Evolutionary conservation across 1,140 invertebrate genomes (phyloP), one percentile per base, ranked within the genome.

Genomic region (Philopotamus ludificatus): DNA sequence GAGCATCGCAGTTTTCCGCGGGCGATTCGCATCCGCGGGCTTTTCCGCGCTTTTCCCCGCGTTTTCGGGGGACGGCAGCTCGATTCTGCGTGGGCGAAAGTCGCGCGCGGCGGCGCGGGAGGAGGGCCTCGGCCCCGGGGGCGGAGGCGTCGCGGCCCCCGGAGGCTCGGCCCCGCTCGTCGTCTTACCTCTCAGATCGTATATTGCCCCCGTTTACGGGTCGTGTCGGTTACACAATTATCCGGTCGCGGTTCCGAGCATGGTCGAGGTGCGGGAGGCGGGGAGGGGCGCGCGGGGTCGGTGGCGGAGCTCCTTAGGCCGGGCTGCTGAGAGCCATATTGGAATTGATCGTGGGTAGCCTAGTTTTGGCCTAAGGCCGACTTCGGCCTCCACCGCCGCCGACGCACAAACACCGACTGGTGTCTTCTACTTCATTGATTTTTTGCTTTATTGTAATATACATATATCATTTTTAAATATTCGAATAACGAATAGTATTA

Each of bases 391-490:
- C 57, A 41, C 57, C 41, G 57, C 57, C 57, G 44, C 53, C 63
- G 54, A 58, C 65, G 51, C 54, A 42, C 65, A 62, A 63, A 51
- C 50, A 63, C 65, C 59, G 65, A 67, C 65, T 67, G 59, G 53
- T 34, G 60, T 44, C 45, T n/a, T n/a, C n/a, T n/a, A n/a, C n/a
- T n/a, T n/a, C n/a, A n/a, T n/a, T n/a, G n/a, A n/a, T n/a, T n/a
- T n/a, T n/a, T n/a, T n/a, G n/a, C n/a, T n/a, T n/a, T n/a, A n/a
- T n/a, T n/a, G n/a, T n/a, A n/a, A n/a, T n/a, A n/a, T n/a, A n/a
- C n/a, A n/a, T n/a, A n/a, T n/a, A n/a, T n/a, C n/a, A n/a, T n/a
- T n/a, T n/a, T n/a, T n/a, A n/a, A n/a, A n/a, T n/a, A n/a, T n/a
- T n/a, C n/a, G n/a, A n/a, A n/a, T n/a, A n/a, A n/a, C n/a, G n/a